Conservation (phyloP, 92 coral and sea anemone genomes). For the Plumapathes pennacea region DNA sequence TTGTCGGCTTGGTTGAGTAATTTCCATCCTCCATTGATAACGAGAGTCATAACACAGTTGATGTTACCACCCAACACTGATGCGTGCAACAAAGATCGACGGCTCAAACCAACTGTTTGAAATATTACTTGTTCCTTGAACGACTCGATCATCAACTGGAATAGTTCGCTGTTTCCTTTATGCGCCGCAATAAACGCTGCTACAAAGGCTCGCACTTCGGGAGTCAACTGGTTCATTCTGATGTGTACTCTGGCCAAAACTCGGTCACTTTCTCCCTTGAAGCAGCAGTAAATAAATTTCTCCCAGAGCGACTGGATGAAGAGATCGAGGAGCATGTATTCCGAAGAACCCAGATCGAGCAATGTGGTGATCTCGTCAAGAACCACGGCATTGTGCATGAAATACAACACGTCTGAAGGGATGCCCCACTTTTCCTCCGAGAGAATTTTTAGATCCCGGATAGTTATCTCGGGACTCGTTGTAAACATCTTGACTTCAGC, state of each 20-base stretch:
- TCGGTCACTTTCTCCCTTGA: slow-evolving; percentile 46
- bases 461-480: no score
- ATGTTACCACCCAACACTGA: slow-evolving; percentile 55
- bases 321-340: no score
- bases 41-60: slow-evolving; percentile 40
- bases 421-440: no score
- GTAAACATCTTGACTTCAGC: no score
- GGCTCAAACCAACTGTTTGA: slow-evolving; percentile 37
- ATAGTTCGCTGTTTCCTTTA: slow-evolving; percentile 34
- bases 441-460: no score
- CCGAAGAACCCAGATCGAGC: no score
- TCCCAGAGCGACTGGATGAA: no score
- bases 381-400: no score
- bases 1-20: slow-evolving; percentile 26
- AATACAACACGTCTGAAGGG: no score
- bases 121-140: slow-evolving; percentile 21
- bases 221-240: slow-evolving; percentile 54
- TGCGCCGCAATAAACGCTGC: slow-evolving; percentile 61
- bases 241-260: slow-evolving; percentile 34
- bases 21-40: slow-evolving; percentile 32
- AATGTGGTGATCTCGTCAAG: no score
- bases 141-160: slow-evolving; percentile 29
- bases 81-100: slow-evolving; percentile 53
- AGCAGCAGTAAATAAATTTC: slow-evolving; percentile 36
- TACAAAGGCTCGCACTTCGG: slow-evolving; percentile 51